Conservation (phyloP, 1,140 invertebrate species). For the Ceratosolen fusciceps region DNA sequence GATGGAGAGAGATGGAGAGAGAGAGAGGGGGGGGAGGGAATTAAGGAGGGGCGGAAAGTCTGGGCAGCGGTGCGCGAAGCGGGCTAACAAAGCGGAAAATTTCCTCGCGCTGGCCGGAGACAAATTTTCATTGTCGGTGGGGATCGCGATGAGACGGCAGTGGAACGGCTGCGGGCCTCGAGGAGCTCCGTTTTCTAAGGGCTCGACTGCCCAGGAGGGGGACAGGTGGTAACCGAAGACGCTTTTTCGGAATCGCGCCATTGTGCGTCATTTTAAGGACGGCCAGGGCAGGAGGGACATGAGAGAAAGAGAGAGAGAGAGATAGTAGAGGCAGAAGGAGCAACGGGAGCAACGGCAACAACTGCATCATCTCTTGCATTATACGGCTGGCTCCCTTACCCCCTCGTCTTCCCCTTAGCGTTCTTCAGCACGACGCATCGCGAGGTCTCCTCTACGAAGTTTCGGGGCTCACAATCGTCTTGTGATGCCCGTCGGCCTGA, state of each 20-base stretch:
- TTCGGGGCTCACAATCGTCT: not conserved
- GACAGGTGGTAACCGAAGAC: constrained; percentile 63
- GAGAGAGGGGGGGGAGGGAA: constrained; percentile 7
- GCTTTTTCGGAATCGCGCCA: constrained; percentile 29
- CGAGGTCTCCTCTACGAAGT: not conserved
- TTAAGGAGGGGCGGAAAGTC: not conserved
- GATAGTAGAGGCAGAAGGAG: not conserved
- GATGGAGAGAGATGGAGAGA: not conserved
- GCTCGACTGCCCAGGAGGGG: constrained; percentile 46
- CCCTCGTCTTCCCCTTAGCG: not conserved
- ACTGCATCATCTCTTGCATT: constrained; percentile 20
- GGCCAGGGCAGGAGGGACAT: constrained; percentile 56
- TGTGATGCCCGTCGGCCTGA: constrained; percentile 4
- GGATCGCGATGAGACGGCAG: constrained; percentile 42
- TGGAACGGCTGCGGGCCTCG: not conserved
- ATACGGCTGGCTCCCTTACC: not conserved
- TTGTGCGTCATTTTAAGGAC: constrained; percentile 21
- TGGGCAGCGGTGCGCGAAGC: not conserved
- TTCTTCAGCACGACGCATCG: not conserved
- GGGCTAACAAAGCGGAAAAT: constrained; percentile 68
- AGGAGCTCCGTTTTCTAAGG: constrained; percentile 50
- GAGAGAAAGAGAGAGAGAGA: constrained; percentile 55
- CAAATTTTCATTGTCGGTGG: constrained; percentile 69
- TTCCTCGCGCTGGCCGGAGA: constrained; percentile 55
- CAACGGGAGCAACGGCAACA: not conserved